A percentile compares a stretch with the other conserved stretches of the same genome.
These are phyloP conservation scores for Hetaerina titia DNA, from an alignment of 2,888 invertebrate genomes.

Conservation along the genomic window DNA sequence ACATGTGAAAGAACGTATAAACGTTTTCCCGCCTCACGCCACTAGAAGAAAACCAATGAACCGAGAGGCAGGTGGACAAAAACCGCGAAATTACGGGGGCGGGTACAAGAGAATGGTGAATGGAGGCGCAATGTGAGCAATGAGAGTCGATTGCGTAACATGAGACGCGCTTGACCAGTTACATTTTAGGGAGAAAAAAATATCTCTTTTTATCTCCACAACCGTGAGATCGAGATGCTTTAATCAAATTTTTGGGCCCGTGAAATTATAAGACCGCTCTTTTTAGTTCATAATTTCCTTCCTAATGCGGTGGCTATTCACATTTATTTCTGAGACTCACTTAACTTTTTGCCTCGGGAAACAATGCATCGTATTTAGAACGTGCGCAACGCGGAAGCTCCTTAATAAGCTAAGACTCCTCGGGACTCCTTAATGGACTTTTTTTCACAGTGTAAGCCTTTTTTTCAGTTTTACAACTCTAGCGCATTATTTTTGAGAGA, in stretches of 20 bases:
- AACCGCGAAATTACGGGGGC: not conserved
- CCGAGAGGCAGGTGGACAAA: not conserved
- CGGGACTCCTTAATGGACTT: not conserved
- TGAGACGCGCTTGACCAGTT: not conserved
- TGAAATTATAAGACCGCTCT: conserved; percentile 18
- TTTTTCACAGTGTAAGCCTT: not conserved
- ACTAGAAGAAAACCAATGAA: not conserved
- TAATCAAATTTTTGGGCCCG: conserved; percentile 12
- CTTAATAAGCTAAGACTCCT: not conserved
- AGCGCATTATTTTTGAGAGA: not conserved
- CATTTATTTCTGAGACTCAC: not conserved
- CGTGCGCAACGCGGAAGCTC: conserved; percentile 10
- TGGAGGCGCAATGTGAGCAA: not conserved
- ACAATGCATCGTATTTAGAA: not conserved
- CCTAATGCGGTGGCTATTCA: not conserved
- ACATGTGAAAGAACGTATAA: not conserved
- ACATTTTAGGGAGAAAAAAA: not conserved
- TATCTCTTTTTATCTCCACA: not conserved
- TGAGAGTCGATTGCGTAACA: not conserved
- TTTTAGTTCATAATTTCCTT: conserved; percentile 9
- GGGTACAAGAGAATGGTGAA: not conserved
- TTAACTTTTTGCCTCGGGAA: conserved; percentile 14
- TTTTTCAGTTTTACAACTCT: not conserved
- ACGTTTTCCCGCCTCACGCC: not conserved
- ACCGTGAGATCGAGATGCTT: not conserved